These are phyloP conservation scores for Balaenoptera acutorostrata DNA, from an alignment of 2,113 vertebrate genomes.

Conservation along the genomic window DNA sequence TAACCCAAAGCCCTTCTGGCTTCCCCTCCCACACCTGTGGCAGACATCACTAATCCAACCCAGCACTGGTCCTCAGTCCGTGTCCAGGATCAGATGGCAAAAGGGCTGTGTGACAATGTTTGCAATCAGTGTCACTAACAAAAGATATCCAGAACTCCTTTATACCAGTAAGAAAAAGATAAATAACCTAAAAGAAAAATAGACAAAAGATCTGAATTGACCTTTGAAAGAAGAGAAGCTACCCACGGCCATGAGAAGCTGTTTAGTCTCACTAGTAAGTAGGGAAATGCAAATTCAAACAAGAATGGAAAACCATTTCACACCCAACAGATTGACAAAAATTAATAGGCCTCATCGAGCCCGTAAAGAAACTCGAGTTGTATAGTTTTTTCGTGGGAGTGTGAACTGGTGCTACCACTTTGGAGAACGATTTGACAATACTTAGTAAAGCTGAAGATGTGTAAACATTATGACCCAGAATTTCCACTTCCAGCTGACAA, in stretches of 20 bases:
- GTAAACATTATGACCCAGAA: background rate
- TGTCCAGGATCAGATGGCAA: background rate
- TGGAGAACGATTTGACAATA: background rate
- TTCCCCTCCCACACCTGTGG: background rate
- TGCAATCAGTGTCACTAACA: background rate
- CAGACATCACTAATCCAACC: background rate
- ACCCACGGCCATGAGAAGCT: background rate
- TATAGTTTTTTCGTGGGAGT: background rate
- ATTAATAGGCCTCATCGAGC: background rate
- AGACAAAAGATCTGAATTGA: background rate
- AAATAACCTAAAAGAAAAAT: background rate
- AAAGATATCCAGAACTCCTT: too few species aligned
- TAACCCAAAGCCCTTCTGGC: background rate
- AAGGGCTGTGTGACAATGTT: background rate
- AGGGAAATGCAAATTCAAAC: background rate
- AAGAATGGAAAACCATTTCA: background rate
- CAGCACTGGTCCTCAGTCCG: background rate
- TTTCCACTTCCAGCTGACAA: background rate
- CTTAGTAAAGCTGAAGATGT: background rate
- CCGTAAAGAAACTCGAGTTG: background rate
- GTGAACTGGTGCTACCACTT: background rate
- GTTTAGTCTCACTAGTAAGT: background rate
- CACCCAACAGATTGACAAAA: background rate
- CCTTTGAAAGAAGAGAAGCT: background rate
- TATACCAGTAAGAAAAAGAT: background rate